Conservation (phyloP, 2,888 invertebrate genomes). For the Drosophila merina region DNA sequence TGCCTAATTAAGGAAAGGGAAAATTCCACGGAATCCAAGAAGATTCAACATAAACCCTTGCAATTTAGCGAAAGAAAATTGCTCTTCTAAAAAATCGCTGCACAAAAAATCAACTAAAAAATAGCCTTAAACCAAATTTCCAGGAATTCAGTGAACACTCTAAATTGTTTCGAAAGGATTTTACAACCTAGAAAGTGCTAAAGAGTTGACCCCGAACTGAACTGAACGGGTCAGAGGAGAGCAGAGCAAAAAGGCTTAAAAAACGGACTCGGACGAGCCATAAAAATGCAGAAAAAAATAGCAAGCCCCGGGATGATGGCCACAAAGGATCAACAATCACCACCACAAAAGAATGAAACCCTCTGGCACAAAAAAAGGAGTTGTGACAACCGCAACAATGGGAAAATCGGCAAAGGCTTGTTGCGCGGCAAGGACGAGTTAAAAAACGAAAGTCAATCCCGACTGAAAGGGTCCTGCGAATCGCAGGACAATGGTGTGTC, state of each 20-base stretch:
- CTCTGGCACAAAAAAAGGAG: constrained; percentile 63
- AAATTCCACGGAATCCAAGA: constrained; percentile 37
- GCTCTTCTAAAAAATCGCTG: constrained; percentile 45
- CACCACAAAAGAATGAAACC: constrained; percentile 63
- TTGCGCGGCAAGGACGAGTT: constrained; percentile 50
- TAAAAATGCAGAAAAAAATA: constrained; percentile 36
- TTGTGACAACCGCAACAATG: constrained; percentile 69
- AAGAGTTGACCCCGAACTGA: constrained; percentile 34
- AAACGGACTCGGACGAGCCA: constrained; percentile 37
- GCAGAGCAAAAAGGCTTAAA: constrained; percentile 77
- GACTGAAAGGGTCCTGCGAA: constrained; percentile 7
- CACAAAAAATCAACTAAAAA: constrained; percentile 31
- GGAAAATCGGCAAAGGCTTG: constrained; percentile 53
- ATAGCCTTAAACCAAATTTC: constrained; percentile 37
- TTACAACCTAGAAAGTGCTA: constrained; percentile 23
- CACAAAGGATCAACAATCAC: constrained; percentile 45
- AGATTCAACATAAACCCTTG: constrained; percentile 59
- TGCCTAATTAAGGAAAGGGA: constrained; percentile 26
- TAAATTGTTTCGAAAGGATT: constrained; percentile 32
- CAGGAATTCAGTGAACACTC: constrained; percentile 46
- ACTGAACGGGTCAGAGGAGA: constrained; percentile 64
- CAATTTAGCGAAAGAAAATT: constrained; percentile 48
- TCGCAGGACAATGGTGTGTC: constrained; percentile 7
- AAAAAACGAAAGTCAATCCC: constrained; percentile 69
- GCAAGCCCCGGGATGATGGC: constrained; percentile 30